Evolutionary conservation across 2,113 vertebrate species (phyloP), one percentile per base, ranked within the genome.

Genomic region (Mobula birostris): DNA sequence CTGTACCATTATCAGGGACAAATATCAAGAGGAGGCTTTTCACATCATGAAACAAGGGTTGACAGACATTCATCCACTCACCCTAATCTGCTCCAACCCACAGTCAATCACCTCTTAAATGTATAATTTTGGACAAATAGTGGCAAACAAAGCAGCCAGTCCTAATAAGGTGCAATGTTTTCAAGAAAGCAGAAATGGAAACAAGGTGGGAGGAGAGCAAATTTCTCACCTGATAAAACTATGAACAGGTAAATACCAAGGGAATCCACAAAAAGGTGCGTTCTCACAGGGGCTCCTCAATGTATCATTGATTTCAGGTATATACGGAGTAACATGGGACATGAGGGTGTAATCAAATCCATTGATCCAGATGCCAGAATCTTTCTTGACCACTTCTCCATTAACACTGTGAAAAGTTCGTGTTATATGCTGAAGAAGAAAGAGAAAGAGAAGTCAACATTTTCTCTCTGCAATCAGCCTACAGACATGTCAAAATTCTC

Each of bases 331-430:
- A 96, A 99, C 15, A 94, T 99, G 97, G 95, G 97, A 97, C 94
- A 99, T 97, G 92, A 97, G 98, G 0, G 97, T 98, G 95, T 98
- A 99, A 96, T 99, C 98, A 94, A 99, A 98, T 85, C 98, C 98
- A 97, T 98, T 99, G 95, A 99, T 97, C 98, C 99, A 99, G 94
- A 99, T 96, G 63, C 98, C 98, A 5, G 99, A 98, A 96, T 99
- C 98, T 68, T 77, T 96, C 95, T 97, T 97, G 95, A 97, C 95
- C 95, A 98, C 94, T 19, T 97, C 97, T 79, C 98, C 98, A 94
- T 97, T 96, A 94, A 99, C 95, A 56, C 96, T 96, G 95, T 98
- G 98, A 96, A 99, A 98, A 29, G 97, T 97, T 95, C 99, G 97
- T 1, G 96, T 98, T 0, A 96, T 95, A 29, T 99, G 99, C 99